These are phyloP conservation scores for Tipula confusa DNA, from an alignment of 2,888 invertebrate species.

Conservation along the genomic window DNA sequence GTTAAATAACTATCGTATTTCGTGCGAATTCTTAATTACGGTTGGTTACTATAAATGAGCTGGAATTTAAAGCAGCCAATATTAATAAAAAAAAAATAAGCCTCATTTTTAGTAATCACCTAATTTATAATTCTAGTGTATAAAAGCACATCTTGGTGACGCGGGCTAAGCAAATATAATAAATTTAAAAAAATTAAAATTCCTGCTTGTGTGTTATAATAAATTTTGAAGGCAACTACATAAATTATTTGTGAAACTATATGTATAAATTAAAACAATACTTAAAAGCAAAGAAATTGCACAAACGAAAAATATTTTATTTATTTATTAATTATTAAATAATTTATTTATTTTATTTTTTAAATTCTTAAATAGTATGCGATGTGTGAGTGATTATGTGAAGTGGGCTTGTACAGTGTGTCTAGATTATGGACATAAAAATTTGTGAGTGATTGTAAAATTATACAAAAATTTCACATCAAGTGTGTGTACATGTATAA, in stretches of 20 bases:
- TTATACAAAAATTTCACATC: not conserved
- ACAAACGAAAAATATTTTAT: not conserved
- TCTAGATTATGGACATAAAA: not conserved
- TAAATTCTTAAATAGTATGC: not conserved
- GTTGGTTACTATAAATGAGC: not conserved
- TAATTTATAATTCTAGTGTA: not conserved
- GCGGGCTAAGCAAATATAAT: not conserved
- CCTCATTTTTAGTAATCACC: not conserved
- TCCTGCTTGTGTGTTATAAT: not conserved
- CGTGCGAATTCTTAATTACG: not conserved
- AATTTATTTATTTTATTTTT: not conserved
- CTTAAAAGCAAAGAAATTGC: not conserved
- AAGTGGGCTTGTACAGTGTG: not conserved
- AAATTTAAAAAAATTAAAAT: not conserved
- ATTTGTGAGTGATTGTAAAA: not conserved
- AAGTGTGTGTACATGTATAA: not conserved
- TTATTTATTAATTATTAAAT: not conserved
- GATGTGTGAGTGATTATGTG: too few relatives aligned
- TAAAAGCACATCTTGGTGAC: not conserved
- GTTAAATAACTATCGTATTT: not conserved
- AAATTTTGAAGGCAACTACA: not conserved
- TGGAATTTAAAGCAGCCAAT: too few relatives aligned
- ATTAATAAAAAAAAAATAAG: not conserved
- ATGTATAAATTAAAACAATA: not conserved
- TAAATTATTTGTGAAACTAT: not conserved